Evolutionary conservation across 2,113 vertebrate genomes (phyloP), one percentile per base, ranked within the genome.

Genomic region (Notiomystis cincta): DNA sequence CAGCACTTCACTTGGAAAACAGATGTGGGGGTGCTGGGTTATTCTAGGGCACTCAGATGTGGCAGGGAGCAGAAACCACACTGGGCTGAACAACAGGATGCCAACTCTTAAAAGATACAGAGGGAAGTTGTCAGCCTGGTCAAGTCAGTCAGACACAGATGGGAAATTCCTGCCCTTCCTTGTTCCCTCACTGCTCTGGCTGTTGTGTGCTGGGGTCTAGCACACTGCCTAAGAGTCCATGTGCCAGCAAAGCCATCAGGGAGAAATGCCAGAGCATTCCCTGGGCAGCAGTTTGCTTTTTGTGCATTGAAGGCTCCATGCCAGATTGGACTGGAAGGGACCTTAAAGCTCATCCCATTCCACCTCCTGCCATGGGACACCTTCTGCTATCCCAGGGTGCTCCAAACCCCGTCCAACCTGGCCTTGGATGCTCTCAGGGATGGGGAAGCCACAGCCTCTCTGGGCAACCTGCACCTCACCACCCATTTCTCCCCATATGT

Each of bases 21-120:
- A 45, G 71, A 31, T 20, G 25, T 0, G n/a, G 0, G 30, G 48
- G 24, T 2, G 35, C 50, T 62, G 84, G 73, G 65, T 58, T 75
- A 79, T 22, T 67, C n/a, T 6, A 38, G 58, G 50, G n/a, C 61
- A 87, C 60, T 62, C 50, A 54, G 30, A 40, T 0, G 0, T 1
- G 20, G 37, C 33, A 22, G 19, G 53, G 37, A 80, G 53, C 16
- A n/a, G 53, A 28, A 35, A 69, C 35, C 51, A 19, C 21, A 14
- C 27, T 14, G 64, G 37, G 40, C 80, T 50, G 58, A 61, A 53
- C 42, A 40, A 16, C 20, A 8, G 47, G 60, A 40, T 54, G 4
- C 25, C 0, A 0, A 11, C 9, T 28, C 20, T 54, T 24, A 17
- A 2, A 38, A 51, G 30, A 50, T 13, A 18, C 0, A 15, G 57